phyloP scores from a whole-genome alignment of 2,113 vertebrate species.

The Pseudorasbora parva region DNA sequence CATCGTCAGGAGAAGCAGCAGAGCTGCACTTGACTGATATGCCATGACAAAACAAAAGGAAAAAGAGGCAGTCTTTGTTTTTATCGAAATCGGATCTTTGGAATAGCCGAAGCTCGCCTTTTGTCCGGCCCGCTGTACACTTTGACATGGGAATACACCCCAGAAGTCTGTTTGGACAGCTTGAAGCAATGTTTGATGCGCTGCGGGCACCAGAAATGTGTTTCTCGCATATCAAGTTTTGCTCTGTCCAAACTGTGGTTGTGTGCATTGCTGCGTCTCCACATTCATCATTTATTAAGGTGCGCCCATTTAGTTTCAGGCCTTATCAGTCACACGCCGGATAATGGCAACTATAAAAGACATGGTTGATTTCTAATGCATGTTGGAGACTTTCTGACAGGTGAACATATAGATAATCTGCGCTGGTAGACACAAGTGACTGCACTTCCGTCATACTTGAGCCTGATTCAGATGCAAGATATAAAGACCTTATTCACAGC shows the following conservation, averaged over 20 bases:
- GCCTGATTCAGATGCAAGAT: background rate
- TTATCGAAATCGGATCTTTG: constrained; percentile 68
- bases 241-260: constrained; percentile 52
- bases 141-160: constrained; percentile 48
- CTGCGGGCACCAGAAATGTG: background rate
- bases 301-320: constrained; percentile 67
- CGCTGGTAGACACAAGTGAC: background rate
- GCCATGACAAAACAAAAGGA: constrained; percentile 69
- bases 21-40: constrained; percentile 67
- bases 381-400: background rate
- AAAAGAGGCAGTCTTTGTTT: constrained; percentile 64
- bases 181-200: constrained; percentile 53
- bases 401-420: constrained; percentile 1
- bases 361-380: constrained; percentile 39
- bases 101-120: constrained; percentile 45
- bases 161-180: constrained; percentile 47
- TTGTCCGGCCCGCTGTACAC: constrained; percentile 55
- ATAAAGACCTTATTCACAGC: background rate
- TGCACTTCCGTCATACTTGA: background rate
- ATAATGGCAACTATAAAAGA: constrained; percentile 67
- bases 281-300: constrained; percentile 67
- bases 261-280: constrained; percentile 8
- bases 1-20: constrained; percentile 68
- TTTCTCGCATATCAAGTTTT: constrained; percentile 52
- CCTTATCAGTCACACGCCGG: constrained; percentile 70